Evolutionary conservation across 1,140 invertebrate species (phyloP).

Genomic region (Trichonephila clavipes): DNA sequence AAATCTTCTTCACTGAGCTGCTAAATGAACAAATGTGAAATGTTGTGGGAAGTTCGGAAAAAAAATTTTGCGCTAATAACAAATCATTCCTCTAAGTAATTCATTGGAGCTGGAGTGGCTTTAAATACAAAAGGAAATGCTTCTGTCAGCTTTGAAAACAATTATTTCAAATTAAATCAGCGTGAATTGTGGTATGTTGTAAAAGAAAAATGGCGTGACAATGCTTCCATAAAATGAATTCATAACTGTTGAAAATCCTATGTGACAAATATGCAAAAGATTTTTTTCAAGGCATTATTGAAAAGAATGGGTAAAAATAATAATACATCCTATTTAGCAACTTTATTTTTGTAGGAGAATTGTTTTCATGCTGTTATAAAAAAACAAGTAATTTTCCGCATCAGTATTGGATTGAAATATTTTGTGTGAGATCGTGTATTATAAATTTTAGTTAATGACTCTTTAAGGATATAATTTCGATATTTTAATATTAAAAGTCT

Average conservation of each 20-base stretch:
- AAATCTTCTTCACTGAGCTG: not conserved
- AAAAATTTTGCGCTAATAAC: not conserved
- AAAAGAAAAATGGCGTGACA: not conserved
- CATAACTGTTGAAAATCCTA: not conserved
- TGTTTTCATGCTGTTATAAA: too few relatives aligned
- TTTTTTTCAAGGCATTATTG: not conserved
- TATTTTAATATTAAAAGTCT: too few relatives aligned
- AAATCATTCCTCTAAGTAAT: constrained; percentile 38
- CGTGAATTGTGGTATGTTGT: not conserved
- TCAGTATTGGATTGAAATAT: too few relatives aligned
- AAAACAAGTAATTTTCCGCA: too few relatives aligned
- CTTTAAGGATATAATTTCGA: too few relatives aligned
- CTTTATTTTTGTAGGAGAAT: too few relatives aligned
- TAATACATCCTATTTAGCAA: too few relatives aligned
- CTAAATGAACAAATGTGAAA: constrained; percentile 13
- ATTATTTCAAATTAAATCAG: constrained; percentile 35
- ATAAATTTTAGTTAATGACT: too few relatives aligned
- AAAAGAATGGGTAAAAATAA: too few relatives aligned
- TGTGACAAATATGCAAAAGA: not conserved
- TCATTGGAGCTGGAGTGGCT: not conserved
- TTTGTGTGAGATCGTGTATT: too few relatives aligned
- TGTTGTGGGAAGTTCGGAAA: not conserved
- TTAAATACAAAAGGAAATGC: not conserved
- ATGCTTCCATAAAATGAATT: constrained; percentile 6
- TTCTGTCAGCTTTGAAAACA: constrained; percentile 11